phyloP scores from a whole-genome alignment of 1,140 invertebrate species.

The Cyphomyrmex costatus region DNA sequence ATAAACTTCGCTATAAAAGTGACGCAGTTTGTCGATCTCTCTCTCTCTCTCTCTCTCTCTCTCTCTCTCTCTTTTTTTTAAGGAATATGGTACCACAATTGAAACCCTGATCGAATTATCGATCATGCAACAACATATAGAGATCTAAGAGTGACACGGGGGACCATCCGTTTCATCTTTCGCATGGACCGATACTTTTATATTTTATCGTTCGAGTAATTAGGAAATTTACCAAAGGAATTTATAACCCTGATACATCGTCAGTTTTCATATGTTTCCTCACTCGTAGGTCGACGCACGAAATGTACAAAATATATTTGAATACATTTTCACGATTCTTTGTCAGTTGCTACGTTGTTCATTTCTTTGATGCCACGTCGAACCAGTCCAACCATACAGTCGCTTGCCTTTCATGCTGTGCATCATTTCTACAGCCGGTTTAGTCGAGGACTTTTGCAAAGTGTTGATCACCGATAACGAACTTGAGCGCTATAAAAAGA shows the following conservation, averaged over 20 bases:
- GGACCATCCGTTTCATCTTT: slow-evolving; percentile 30
- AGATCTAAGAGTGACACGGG: background rate
- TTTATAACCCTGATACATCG: background rate
- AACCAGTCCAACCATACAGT: slow-evolving; percentile 14
- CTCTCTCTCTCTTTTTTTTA: background rate
- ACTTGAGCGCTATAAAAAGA: background rate
- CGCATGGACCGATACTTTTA: slow-evolving; percentile 23
- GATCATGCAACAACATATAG: slow-evolving; percentile 32
- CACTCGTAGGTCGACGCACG: background rate
- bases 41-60: background rate
- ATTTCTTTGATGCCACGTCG: slow-evolving; percentile 10
- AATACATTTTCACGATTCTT: slow-evolving; percentile 30
- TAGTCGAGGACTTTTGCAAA: slow-evolving; percentile 46
- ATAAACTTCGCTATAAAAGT: background rate
- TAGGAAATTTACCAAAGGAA: background rate
- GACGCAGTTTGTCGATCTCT: background rate
- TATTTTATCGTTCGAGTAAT: background rate
- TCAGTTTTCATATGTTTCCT: background rate
- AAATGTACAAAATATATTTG: background rate
- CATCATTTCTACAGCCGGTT: slow-evolving; percentile 41
- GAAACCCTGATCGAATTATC: slow-evolving; percentile 64
- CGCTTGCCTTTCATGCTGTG: slow-evolving; percentile 35
- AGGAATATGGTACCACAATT: background rate
- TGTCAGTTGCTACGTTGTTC: slow-evolving; percentile 2
- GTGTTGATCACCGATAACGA: background rate